Conservation (phyloP, 92 coral and sea anemone genomes). For the Bergia sp. region DNA sequence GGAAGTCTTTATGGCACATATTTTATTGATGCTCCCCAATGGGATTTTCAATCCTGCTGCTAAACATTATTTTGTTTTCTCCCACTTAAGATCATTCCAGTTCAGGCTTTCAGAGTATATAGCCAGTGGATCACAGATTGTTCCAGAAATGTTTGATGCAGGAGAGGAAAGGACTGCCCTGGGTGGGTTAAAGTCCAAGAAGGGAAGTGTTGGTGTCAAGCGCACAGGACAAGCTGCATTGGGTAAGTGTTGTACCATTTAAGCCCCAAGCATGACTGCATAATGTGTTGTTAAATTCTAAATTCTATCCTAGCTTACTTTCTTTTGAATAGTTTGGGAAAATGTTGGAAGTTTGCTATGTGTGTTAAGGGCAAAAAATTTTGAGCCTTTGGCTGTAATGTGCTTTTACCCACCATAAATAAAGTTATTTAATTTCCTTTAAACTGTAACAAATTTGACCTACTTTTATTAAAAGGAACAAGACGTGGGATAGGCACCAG, state of each 20-base stretch:
- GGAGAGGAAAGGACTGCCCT: slow-evolving; percentile 72
- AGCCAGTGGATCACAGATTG: slow-evolving; percentile 36
- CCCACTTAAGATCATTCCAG: slow-evolving; percentile 81
- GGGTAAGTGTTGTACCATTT: slow-evolving; percentile 45
- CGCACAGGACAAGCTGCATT: slow-evolving; percentile 74
- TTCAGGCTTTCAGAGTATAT: slow-evolving; percentile 73
- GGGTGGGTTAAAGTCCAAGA: slow-evolving; percentile 83
- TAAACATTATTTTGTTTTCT: not conserved
- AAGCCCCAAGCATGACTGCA: too few relatives aligned
- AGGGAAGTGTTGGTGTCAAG: slow-evolving; percentile 75
- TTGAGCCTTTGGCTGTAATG: too few relatives aligned
- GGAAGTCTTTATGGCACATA: too few relatives aligned
- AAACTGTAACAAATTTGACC: not conserved
- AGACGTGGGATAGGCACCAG: slow-evolving; percentile 58
- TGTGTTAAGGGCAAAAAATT: too few relatives aligned
- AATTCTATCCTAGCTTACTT: too few relatives aligned
- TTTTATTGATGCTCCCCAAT: not conserved
- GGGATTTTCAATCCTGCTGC: not conserved
- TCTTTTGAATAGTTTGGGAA: too few relatives aligned
- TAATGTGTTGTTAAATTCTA: too few relatives aligned
- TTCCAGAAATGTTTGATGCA: slow-evolving; percentile 25
- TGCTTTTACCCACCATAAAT: too few relatives aligned
- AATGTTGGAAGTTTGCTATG: too few relatives aligned
- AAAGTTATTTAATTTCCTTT: not conserved
- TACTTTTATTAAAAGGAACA: slow-evolving; percentile 53